Evolutionary conservation across 1,140 invertebrate genomes (phyloP).

Genomic region (Phthorimaea operculella): DNA sequence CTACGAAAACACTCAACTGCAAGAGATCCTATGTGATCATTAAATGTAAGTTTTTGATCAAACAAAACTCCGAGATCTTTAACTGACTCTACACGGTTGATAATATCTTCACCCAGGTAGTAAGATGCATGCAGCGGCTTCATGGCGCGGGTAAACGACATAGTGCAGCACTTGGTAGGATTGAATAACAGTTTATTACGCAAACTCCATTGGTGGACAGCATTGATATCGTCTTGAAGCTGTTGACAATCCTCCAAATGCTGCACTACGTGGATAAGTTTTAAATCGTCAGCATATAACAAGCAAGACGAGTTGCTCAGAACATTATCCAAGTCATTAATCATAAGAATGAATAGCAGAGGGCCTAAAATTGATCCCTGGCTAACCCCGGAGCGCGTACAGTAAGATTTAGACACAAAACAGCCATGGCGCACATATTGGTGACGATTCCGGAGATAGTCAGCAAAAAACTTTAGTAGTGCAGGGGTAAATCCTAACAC

Average conservation of each 20-base stretch:
- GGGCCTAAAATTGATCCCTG: conserved; percentile 9
- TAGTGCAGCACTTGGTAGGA: background rate
- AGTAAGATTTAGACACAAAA: background rate
- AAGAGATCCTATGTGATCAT: background rate
- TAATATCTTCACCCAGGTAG: background rate
- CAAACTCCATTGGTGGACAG: background rate
- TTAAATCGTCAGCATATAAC: conserved; percentile 8
- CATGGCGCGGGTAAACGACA: background rate
- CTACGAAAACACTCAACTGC: background rate
- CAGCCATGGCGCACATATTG: conserved; percentile 5
- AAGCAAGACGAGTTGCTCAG: background rate
- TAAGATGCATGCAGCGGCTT: background rate
- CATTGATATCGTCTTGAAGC: background rate
- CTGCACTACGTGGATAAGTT: background rate
- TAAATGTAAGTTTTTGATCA: conserved; percentile 5
- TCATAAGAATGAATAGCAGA: conserved; percentile 4
- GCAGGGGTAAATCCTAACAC: conserved; percentile 2
- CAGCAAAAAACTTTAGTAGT: background rate
- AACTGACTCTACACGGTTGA: background rate
- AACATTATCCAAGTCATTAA: conserved; percentile 1
- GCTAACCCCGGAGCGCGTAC: conserved; percentile 8
- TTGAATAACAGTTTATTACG: background rate
- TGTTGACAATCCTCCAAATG: background rate
- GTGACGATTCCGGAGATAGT: conserved; percentile 3
- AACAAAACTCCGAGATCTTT: background rate